phyloP scores from a whole-genome alignment of 2,113 vertebrate genomes.

The Cephalopholis sonnerati region DNA sequence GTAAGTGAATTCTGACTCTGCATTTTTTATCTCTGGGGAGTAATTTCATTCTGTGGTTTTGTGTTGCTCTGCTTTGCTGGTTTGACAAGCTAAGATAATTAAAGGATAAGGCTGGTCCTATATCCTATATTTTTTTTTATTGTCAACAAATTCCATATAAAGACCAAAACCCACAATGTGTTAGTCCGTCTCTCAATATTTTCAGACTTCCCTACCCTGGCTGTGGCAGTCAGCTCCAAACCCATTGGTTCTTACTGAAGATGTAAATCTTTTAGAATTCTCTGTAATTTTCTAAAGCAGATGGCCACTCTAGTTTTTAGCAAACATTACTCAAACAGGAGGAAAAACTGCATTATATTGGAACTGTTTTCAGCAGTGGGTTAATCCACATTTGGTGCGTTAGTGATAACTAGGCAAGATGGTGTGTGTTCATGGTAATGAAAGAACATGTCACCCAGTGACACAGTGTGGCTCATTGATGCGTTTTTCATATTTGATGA shows the following conservation, averaged over 20 bases:
- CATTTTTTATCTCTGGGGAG: slow-evolving; percentile 7
- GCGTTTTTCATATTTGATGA: too few relatives aligned
- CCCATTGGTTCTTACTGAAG: background rate
- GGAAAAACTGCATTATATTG: too few relatives aligned
- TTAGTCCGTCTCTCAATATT: background rate
- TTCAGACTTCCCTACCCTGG: background rate
- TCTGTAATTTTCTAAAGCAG: background rate
- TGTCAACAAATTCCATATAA: background rate
- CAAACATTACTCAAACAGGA: background rate
- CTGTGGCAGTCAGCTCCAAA: background rate
- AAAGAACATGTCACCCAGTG: too few relatives aligned
- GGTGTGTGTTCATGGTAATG: too few relatives aligned
- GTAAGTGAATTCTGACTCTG: slow-evolving; percentile 31
- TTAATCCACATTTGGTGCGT: too few relatives aligned
- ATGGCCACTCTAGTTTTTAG: background rate
- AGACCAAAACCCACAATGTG: background rate
- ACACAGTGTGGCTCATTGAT: too few relatives aligned
- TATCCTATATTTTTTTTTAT: background rate
- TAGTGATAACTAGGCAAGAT: too few relatives aligned
- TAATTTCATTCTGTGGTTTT: background rate
- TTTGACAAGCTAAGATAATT: background rate
- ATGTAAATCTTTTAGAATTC: too few relatives aligned
- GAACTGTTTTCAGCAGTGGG: too few relatives aligned
- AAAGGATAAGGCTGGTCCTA: background rate
- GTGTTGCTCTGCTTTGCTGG: background rate